Base-by-base conservation (phyloP, 2,888 invertebrate genomes). In the Coremacera marginata region DNA sequence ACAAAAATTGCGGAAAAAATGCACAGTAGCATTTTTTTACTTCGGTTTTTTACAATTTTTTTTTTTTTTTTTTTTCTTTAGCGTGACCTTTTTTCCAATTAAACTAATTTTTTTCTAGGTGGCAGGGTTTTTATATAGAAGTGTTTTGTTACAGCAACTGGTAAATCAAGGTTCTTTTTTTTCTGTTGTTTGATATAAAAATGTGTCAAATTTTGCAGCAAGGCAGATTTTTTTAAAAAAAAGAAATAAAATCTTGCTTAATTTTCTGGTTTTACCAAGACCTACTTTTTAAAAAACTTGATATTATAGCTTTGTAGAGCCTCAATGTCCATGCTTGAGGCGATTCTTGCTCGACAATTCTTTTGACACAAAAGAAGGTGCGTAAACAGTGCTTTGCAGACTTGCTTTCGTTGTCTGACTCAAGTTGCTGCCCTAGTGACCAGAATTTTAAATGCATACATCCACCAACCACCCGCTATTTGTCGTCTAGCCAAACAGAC, bases 371-470 rank as follows among this genome's bases (percentile, higher is more conserved):
- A 11, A 22, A 2, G 19, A 55, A 19, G 5, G 8, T 55, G 55
- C n/a, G 52, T 16, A 4, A 52, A 7, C 16, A 14, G 52, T 19
- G 52, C n/a, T 19, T n/a, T 52, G 1, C 37, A 44, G 14, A 44
- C 11, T 19, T n/a, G 19, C 8, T 22, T 44, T 52, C 3, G 14
- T 8, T 22, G 9, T 0, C 27, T 71, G 65, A 37, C 14, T 11
- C 49, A 71, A 27, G 52, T 51, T 67, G 55, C 31, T 67, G 34
- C 57, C 49, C 65, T 37, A 65, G 25, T 65, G 65, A 65, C 65
- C 65, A 65, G 11, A 1, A 19, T 22, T 65, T 34, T 34, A 11
- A 25, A 19, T 37, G 34, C 63, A 11, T 31, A 16, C 16, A 8
- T 31, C 37, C n/a, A 34, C 8, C 65, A 37, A 31, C n/a, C 34